These are phyloP conservation scores for Drosophila suzukii DNA, from an alignment of 1,140 invertebrate genomes.

Conservation along the genomic window DNA sequence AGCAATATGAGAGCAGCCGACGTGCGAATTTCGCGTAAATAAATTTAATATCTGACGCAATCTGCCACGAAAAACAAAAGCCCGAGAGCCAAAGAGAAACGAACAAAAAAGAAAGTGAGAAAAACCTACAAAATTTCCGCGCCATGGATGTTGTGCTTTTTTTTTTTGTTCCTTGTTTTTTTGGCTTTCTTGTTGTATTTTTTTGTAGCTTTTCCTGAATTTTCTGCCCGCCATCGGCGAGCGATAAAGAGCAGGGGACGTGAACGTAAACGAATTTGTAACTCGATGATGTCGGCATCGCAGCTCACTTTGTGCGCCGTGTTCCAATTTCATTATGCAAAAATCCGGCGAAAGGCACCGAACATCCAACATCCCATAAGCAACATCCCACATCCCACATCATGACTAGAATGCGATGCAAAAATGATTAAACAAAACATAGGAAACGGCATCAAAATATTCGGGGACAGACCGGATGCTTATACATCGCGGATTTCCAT, in stretches of 20 bases:
- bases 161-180: too few species aligned
- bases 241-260: slow-evolving; percentile 35
- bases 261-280: slow-evolving; percentile 65
- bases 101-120: slow-evolving; percentile 5
- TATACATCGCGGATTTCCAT: slow-evolving; percentile 44
- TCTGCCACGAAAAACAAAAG: slow-evolving; percentile 56
- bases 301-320: slow-evolving; percentile 51
- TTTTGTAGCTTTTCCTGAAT: neutral
- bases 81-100: slow-evolving; percentile 7
- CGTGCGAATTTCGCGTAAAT: slow-evolving; percentile 73
- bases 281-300: slow-evolving; percentile 51
- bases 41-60: slow-evolving; percentile 78
- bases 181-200: slow-evolving; percentile 10
- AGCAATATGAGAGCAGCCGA: slow-evolving; percentile 43
- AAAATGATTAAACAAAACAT: slow-evolving; percentile 56
- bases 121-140: slow-evolving; percentile 10
- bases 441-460: neutral
- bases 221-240: slow-evolving; percentile 8
- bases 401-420: slow-evolving; percentile 17
- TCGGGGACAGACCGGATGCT: slow-evolving; percentile 15
- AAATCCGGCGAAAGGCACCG: slow-evolving; percentile 38
- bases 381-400: neutral
- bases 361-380: slow-evolving; percentile 2
- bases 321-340: slow-evolving; percentile 60
- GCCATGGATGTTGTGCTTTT: slow-evolving; percentile 2